Percentiles rank a stretch among this genome's conserved stretches.
phyloP scores from a whole-genome alignment of 2,113 vertebrate species.

The Gymnobelideus leadbeateri region DNA sequence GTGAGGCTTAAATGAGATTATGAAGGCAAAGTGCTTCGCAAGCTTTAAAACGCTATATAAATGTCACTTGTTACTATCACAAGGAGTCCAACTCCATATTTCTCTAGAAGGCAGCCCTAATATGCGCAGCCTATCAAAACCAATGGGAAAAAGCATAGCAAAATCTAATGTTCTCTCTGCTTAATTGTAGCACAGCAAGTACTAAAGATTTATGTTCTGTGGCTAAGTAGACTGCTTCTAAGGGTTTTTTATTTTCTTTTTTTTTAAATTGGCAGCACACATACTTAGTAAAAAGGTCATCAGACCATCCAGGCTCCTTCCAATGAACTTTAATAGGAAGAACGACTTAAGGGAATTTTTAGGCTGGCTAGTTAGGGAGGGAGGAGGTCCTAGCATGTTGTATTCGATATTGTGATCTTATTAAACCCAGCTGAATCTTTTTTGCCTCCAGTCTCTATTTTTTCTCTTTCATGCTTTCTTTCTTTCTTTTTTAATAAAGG shows the following conservation, averaged over 20 bases:
- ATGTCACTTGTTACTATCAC: neutral
- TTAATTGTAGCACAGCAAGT: constrained; percentile 61
- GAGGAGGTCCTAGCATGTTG: constrained; percentile 46
- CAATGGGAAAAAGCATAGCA: constrained; percentile 26
- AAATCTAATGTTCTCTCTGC: constrained; percentile 58
- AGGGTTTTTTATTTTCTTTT: neutral
- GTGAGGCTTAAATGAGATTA: neutral
- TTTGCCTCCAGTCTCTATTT: neutral
- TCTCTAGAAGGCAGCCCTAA: constrained; percentile 39
- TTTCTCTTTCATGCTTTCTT: constrained; percentile 38
- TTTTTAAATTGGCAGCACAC: constrained; percentile 50
- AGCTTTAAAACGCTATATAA: neutral
- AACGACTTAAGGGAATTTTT: constrained; percentile 59
- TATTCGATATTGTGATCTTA: constrained; percentile 60
- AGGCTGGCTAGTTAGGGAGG: constrained; percentile 48
- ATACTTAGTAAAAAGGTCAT: constrained; percentile 41
- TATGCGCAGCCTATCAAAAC: constrained; percentile 55
- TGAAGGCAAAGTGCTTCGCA: neutral
- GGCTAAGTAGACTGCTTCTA: constrained; percentile 52
- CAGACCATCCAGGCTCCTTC: constrained; percentile 54
- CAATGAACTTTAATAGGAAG: constrained; percentile 58
- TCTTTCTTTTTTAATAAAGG: constrained; percentile 40
- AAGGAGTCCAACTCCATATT: neutral
- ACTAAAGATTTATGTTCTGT: constrained; percentile 66
- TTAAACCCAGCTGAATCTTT: constrained; percentile 65